phyloP scores from a whole-genome alignment of 2,888 invertebrate genomes.

The Amblyjoppa proteus region DNA sequence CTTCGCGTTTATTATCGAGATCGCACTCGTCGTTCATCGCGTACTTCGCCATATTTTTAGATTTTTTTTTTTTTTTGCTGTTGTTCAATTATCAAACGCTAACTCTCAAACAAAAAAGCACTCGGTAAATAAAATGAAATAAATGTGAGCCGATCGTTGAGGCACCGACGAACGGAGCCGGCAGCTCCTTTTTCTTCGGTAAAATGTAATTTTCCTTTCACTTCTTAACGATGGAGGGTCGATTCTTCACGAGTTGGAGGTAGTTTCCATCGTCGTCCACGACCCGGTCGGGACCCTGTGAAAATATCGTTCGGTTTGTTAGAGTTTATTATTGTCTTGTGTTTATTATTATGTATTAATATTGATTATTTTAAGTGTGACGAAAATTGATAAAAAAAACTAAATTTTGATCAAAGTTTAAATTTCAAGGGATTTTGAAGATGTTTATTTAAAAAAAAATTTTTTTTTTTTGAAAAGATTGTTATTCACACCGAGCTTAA shows the following conservation, averaged over 20 bases:
- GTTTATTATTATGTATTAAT: background rate
- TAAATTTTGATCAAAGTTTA: no score
- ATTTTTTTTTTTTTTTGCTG: no score
- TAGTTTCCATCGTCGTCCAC: constrained; percentile 73
- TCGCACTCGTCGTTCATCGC: constrained; percentile 78
- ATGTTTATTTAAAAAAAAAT: no score
- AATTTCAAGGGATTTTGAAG: no score
- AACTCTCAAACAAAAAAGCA: background rate
- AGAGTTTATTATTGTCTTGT: background rate
- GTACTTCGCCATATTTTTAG: constrained; percentile 78
- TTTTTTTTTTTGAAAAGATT: no score
- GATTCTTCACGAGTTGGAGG: constrained; percentile 59
- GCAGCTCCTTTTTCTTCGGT: background rate
- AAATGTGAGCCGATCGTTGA: constrained; percentile 1
- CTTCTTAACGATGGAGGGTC: constrained; percentile 25
- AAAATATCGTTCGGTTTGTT: background rate
- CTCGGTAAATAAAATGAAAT: constrained; percentile 19
- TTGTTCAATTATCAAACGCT: background rate
- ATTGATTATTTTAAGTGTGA: background rate
- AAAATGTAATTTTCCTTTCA: constrained; percentile 15
- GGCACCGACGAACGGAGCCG: constrained; percentile 6
- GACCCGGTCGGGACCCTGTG: constrained; percentile 44
- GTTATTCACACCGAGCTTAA: background rate
- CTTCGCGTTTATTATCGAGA: constrained; percentile 76
- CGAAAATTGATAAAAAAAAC: no score